Evolutionary conservation across 2,797 vertebrate species (phyloP), one percentile per base, ranked within the genome.

Genomic region (Sebastes miniatus): DNA sequence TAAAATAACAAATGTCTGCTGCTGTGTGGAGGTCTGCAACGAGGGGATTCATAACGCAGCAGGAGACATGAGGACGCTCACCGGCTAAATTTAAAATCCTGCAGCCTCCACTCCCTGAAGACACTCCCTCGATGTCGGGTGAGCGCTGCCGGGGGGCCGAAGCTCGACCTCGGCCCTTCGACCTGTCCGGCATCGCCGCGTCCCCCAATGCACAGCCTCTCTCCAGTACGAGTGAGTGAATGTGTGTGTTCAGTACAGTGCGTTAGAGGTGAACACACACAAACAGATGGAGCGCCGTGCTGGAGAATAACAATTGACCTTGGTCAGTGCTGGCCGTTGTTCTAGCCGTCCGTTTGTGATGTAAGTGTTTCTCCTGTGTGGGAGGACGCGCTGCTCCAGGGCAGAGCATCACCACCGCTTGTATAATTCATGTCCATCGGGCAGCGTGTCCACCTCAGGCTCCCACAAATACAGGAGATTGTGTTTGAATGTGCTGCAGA

Each of bases 291-390:
- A 47, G 43, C 0, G 43, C 43, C 3, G 16, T 18, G 43, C 43
- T 47, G 43, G 43, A 47, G 43, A 52, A n/a, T 20, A 77, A 76
- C 73, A 62, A n/a, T 3, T 75, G 80, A 85, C 86, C 83, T 84
- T 77, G 81, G 72, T 56, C n/a, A 14, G 64, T 1, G 8, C 24
- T n/a, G 76, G 80, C 79, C 69, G 22, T 58, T 61, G 84, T 72
- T 31, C 39, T 67, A 8, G n/a, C 59, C 34, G 2, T 56, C 56
- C 12, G 20, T 84, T 65, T 59, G 75, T 83, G 84, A 69, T 86
- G 54, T 39, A 29, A 66, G 73, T 11, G 61, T 58, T 9, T 52
- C 50, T 52, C 18, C 50, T 52, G 50, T 52, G 50, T 52, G 50
- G 50, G 50, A 52, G 50, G 50, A 52, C 50, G 50, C 16, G 16